Percentiles rank a stretch among this genome's conserved stretches.
Conservation (phyloP, 2,113 vertebrate genomes). For the Mesitornis unicolor region DNA sequence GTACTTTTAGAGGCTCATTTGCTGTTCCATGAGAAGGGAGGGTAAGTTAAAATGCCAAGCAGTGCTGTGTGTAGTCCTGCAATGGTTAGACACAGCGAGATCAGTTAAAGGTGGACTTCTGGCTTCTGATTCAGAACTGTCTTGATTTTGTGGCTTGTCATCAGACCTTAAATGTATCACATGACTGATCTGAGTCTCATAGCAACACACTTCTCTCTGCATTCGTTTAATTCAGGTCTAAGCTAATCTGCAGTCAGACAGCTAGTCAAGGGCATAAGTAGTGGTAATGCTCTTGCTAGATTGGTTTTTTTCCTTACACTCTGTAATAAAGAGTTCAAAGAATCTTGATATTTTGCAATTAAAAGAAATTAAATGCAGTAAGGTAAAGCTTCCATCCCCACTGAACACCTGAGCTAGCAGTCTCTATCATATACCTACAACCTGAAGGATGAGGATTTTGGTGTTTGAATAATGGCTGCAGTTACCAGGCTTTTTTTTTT, state of each 20-base stretch:
- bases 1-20: background rate
- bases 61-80: background rate
- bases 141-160: conserved; percentile 24
- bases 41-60: background rate
- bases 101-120: background rate
- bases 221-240: conserved; percentile 37
- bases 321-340: background rate
- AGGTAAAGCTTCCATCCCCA: background rate
- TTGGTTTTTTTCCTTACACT: background rate
- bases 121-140: background rate
- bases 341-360: background rate
- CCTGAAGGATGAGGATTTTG: background rate
- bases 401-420: background rate
- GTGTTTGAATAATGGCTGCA: background rate
- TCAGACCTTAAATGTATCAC: conserved; percentile 16
- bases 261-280: conserved; percentile 9
- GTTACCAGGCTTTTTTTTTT: background rate
- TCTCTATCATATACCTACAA: background rate
- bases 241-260: conserved; percentile 25
- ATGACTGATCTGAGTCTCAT: conserved; percentile 50
- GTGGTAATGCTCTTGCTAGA: background rate
- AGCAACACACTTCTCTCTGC: conserved; percentile 55
- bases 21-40: background rate
- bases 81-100: background rate
- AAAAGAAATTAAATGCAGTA: background rate